Percentiles rank a stretch among this genome's conserved stretches.
phyloP scores from a whole-genome alignment of 1,140 invertebrate genomes.

The Cepaea nemoralis region DNA sequence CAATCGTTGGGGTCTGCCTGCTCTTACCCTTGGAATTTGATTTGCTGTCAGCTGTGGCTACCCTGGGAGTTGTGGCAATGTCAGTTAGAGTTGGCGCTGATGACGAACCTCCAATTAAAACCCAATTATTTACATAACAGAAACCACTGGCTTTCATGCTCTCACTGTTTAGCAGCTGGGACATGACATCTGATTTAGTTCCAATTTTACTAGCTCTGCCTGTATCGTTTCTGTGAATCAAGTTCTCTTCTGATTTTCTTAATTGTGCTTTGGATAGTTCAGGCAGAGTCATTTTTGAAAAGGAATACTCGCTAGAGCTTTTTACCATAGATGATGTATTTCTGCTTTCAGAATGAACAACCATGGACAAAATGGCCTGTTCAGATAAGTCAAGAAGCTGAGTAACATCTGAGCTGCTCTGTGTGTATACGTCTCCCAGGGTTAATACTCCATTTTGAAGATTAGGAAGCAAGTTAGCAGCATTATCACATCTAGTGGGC shows the following conservation, averaged over 20 bases:
- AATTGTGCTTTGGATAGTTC: neutral
- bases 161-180: neutral
- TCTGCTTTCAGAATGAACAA: neutral
- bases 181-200: neutral
- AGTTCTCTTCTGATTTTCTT: constrained; percentile 27
- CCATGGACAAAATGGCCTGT: neutral
- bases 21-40: neutral
- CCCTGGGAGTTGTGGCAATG: neutral
- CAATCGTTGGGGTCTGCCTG: constrained; percentile 27
- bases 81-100: constrained; percentile 2
- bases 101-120: neutral
- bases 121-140: neutral
- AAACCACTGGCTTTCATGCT: neutral
- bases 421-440: neutral
- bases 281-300: neutral
- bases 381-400: neutral
- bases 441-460: neutral
- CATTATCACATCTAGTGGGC: neutral
- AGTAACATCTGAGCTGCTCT: neutral
- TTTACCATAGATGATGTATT: neutral
- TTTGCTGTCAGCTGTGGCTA: neutral
- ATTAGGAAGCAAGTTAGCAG: neutral
- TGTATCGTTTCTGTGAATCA: neutral
- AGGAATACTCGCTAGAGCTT: neutral
- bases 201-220: neutral